Evolutionary conservation across 2,888 invertebrate species (phyloP), one percentile per base, ranked within the genome.

Genomic region (Drosophila rellima): DNA sequence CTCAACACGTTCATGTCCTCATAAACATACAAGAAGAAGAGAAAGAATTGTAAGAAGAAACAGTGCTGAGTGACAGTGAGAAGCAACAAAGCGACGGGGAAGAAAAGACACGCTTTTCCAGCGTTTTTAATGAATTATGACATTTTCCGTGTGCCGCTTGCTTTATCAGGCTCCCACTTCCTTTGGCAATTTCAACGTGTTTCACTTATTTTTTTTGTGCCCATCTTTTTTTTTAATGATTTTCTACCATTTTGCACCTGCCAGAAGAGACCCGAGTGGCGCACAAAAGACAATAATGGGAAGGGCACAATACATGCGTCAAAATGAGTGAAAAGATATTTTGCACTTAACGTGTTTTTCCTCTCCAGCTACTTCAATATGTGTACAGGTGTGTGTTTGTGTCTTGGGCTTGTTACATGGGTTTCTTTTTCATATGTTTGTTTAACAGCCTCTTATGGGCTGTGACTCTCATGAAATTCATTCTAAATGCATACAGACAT

Each of bases 41-140:
- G 15, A 8, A 10, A 15, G 10, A 5, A 18, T 18, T 39, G 52
- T 29, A 20, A 15, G 55, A 20, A 56, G 44, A 3, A 35, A 13
- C 33, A 8, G 15, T 23, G 10, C 40, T 52, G 70, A 70, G 45
- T 68, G 71, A 74, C 79, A 60, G 66, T 70, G 60, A 74, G 67
- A 15, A 47, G 33, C 31, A 39, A 48, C 42, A 55, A 42, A 29
- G 42, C 52, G 52, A 68, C 66, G 70, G 48, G 62, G 48, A 48
- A 56, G 65, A 83, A 67, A 74, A 33, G 75, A 79, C 68, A 75
- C 77, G 86, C 70, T 75, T 84, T 76, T 62, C 61, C 70, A 67
- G 70, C 65, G 70, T 47, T 61, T 80, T 77, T 90, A 87, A 90
- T 90, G 91, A 91, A 89, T 90, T 88, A 89, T 90, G 85, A 85